Percentiles rank a stretch among this genome's conserved stretches.
phyloP scores from a whole-genome alignment of 2,797 vertebrate species.

The Galagoides demidoff region DNA sequence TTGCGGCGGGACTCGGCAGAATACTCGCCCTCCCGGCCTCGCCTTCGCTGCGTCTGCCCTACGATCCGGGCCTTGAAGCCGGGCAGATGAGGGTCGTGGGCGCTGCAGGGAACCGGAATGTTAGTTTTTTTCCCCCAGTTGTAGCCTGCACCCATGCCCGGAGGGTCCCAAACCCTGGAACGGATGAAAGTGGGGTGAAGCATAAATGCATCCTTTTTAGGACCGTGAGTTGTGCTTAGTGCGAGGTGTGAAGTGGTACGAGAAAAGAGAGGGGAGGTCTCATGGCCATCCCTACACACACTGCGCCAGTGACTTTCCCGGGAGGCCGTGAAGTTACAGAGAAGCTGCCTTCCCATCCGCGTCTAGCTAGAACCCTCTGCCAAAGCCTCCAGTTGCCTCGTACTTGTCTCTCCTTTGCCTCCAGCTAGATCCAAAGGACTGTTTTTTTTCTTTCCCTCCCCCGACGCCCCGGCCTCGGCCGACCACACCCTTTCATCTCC shows the following conservation, averaged over 20 bases:
- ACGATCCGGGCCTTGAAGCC: neutral
- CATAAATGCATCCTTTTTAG: neutral
- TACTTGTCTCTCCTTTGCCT: neutral
- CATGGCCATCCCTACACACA: accelerated
- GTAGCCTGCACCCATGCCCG: accelerated
- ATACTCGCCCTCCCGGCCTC: neutral
- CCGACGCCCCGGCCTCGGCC: too few species aligned
- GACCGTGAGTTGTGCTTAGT: neutral
- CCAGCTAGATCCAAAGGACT: neutral
- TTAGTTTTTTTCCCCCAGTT: accelerated
- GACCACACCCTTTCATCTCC: neutral
- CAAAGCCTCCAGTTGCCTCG: neutral
- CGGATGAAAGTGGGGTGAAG: neutral
- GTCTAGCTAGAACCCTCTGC: neutral
- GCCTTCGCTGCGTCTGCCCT: neutral
- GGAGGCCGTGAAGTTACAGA: neutral
- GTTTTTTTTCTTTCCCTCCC: neutral
- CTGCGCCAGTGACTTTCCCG: neutral
- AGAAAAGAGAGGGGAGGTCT: neutral
- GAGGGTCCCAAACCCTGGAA: neutral
- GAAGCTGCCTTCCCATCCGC: neutral
- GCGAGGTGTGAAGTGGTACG: neutral
- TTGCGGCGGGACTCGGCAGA: accelerated
- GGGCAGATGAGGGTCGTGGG: neutral
- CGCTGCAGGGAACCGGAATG: too few species aligned